Conservation (phyloP, 2,888 invertebrate species). For the Tanypteryx hageni region DNA sequence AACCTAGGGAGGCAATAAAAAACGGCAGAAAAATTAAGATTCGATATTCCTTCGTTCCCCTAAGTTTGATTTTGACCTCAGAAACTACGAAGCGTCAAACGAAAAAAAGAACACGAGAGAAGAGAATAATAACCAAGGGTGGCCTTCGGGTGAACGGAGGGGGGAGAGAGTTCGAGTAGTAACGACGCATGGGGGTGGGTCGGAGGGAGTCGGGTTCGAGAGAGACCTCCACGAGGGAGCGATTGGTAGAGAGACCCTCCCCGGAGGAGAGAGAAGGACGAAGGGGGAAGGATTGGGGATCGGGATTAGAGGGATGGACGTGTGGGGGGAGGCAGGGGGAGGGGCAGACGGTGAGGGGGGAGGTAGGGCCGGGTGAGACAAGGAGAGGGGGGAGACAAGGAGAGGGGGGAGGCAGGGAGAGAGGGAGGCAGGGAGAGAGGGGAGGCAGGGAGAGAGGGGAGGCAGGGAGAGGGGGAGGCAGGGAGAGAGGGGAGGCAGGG, state of each 20-base stretch:
- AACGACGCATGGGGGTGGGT: not conserved
- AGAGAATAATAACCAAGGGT: conserved; percentile 29
- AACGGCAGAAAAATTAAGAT: no score
- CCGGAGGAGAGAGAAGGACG: no score
- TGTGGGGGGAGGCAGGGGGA: not conserved
- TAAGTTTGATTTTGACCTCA: no score
- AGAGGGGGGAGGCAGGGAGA: not conserved
- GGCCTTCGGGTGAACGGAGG: not conserved
- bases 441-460: no score
- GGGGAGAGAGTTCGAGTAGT: not conserved
- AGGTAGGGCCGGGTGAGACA: not conserved
- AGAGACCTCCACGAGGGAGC: conserved; percentile 30
- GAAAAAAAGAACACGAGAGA: not conserved
- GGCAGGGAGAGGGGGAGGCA: not conserved
- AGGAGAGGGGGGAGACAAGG: not conserved
- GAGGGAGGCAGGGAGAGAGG: not conserved
- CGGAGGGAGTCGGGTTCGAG: not conserved
- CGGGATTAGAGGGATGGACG: no score
- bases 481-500: not conserved
- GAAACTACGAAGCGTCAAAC: no score
- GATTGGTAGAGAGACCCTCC: conserved; percentile 6
- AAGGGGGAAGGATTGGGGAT: no score
- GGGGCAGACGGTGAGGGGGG: no score
- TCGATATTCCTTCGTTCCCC: no score
- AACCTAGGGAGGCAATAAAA: no score